A percentile compares a stretch with the other conserved stretches of the same genome.
phyloP scores from a whole-genome alignment of 2,888 invertebrate species.

The Amblyjoppa proteus region DNA sequence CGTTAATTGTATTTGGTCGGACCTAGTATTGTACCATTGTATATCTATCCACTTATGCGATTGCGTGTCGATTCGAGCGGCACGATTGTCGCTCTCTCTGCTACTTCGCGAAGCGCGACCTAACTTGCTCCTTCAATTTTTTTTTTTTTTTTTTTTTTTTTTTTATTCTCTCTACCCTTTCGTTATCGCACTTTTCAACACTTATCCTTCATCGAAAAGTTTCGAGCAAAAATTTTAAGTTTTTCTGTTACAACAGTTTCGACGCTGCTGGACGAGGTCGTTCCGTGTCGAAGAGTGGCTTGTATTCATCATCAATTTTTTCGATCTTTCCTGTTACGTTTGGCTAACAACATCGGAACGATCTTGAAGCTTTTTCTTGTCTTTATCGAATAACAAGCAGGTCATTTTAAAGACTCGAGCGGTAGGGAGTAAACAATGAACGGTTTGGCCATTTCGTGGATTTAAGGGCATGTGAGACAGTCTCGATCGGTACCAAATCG shows the following conservation, averaged over 20 bases:
- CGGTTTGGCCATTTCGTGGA: too few relatives aligned
- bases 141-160: background rate
- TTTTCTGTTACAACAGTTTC: background rate
- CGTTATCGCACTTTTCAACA: conserved; percentile 6
- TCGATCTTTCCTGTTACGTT: background rate
- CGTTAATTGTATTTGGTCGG: background rate
- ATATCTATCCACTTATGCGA: background rate
- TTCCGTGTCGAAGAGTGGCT: background rate
- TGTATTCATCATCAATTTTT: background rate
- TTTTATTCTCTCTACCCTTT: background rate
- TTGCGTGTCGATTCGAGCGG: conserved; percentile 12
- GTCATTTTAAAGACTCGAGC: too few relatives aligned
- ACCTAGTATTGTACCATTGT: background rate
- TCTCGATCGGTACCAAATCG: too few relatives aligned
- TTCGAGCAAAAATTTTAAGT: background rate
- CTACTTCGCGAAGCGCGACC: background rate
- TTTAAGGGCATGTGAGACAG: too few relatives aligned
- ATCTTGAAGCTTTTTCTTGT: conserved; percentile 2
- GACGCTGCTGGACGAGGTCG: conserved; percentile 3
- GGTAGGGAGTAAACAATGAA: too few relatives aligned
- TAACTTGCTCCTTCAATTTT: background rate
- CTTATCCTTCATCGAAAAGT: background rate
- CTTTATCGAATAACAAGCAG: background rate
- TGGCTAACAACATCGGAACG: background rate
- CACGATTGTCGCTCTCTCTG: background rate